Evolutionary conservation across 2,797 vertebrate species (phyloP).

Genomic region (Myripristis murdjan): DNA sequence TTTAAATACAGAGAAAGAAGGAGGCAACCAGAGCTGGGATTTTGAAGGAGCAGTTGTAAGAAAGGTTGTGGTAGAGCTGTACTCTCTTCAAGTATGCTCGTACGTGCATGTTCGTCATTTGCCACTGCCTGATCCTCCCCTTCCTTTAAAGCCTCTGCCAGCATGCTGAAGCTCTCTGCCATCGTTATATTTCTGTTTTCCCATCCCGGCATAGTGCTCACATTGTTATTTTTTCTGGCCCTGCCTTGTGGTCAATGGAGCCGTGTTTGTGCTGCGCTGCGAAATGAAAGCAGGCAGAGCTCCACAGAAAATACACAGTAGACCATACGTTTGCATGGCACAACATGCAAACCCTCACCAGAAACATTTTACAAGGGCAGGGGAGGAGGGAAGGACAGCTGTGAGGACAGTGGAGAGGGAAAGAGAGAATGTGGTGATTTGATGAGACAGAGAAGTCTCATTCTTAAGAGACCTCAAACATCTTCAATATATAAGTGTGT

Average conservation of each 20-base stretch:
- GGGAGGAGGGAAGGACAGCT: not conserved
- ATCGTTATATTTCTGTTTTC: constrained; percentile 76
- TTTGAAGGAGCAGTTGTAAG: constrained; percentile 28
- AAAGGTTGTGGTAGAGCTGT: constrained; percentile 44
- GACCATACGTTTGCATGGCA: constrained; percentile 34
- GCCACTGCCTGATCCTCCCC: constrained; percentile 49
- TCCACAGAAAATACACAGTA: constrained; percentile 11
- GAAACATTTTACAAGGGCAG: constrained; percentile 23
- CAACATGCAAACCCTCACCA: constrained; percentile 31
- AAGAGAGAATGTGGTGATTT: constrained; percentile 30
- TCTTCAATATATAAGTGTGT: not conserved
- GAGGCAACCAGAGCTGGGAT: constrained; percentile 21
- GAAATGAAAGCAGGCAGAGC: constrained; percentile 31
- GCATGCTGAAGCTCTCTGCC: constrained; percentile 50
- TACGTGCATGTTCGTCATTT: too few species aligned
- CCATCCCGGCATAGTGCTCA: constrained; percentile 54
- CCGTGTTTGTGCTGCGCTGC: constrained; percentile 55
- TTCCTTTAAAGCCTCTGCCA: constrained; percentile 60
- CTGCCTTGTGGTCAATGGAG: constrained; percentile 64
- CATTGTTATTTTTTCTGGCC: constrained; percentile 76
- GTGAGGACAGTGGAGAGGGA: not conserved
- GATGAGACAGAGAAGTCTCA: constrained; percentile 18
- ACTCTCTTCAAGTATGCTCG: not conserved
- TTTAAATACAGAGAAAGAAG: not conserved
- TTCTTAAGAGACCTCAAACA: not conserved